phyloP scores from a whole-genome alignment of 1,140 invertebrate genomes.

The Drusus annulatus region DNA sequence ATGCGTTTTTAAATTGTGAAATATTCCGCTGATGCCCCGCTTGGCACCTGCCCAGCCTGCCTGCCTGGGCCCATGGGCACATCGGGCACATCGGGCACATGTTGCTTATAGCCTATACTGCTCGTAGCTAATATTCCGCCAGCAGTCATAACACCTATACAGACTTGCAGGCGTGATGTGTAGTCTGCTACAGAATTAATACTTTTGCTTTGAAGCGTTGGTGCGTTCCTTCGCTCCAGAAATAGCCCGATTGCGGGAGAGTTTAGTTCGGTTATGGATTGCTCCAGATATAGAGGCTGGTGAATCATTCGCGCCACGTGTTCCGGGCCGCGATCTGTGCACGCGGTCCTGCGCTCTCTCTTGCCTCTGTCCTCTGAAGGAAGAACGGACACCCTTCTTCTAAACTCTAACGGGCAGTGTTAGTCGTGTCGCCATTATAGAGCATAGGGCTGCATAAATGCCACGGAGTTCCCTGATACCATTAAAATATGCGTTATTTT shows the following conservation, averaged over 20 bases:
- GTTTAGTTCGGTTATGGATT: not conserved
- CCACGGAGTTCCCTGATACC: too few species aligned
- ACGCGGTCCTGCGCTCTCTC: not conserved
- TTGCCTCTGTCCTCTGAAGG: not conserved
- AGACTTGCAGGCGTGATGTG: too few species aligned
- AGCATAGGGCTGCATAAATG: too few species aligned
- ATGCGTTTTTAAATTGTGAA: constrained; percentile 33
- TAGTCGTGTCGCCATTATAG: too few species aligned
- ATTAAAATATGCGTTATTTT: too few species aligned
- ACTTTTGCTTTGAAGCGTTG: constrained; percentile 1
- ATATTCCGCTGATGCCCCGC: not conserved
- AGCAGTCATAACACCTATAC: too few species aligned
- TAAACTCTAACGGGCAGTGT: too few species aligned
- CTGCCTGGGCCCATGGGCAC: not conserved
- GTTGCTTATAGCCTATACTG: too few species aligned
- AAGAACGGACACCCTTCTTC: too few species aligned
- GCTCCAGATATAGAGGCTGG: constrained; percentile 10
- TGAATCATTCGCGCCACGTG: constrained; percentile 21
- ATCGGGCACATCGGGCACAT: not conserved
- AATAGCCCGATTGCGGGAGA: constrained; percentile 32
- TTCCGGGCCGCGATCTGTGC: constrained; percentile 21
- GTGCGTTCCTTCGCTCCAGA: constrained; percentile 9
- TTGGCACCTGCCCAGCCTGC: not conserved
- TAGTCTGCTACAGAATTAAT: too few species aligned
- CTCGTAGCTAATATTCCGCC: too few species aligned